These are phyloP conservation scores for Strigamia maritima DNA, from an alignment of 2,888 invertebrate genomes.

Conservation along the genomic window DNA sequence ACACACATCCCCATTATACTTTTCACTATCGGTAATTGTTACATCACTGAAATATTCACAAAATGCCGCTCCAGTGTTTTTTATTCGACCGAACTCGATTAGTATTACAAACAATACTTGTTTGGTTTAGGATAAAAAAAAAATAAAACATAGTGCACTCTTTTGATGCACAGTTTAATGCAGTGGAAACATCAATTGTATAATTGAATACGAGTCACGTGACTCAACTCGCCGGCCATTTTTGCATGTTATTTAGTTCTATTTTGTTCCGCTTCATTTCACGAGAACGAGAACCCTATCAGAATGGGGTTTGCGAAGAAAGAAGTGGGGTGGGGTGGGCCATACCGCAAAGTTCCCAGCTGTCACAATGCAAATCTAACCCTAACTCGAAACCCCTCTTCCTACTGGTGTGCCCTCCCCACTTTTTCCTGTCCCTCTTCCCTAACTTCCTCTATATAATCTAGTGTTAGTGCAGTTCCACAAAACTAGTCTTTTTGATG, in stretches of 20 bases:
- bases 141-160: background rate
- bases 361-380: slow-evolving; percentile 11
- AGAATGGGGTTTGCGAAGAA: slow-evolving; percentile 9
- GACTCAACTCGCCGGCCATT: slow-evolving; percentile 11
- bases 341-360: slow-evolving; percentile 1
- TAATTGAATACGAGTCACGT: slow-evolving; percentile 8
- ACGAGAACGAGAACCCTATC: background rate
- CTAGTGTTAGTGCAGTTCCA: background rate
- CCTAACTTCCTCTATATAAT: background rate
- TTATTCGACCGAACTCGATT: background rate
- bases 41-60: background rate
- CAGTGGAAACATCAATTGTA: slow-evolving; percentile 8
- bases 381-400: background rate
- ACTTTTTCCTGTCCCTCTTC: background rate
- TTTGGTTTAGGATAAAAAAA: background rate
- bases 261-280: slow-evolving; percentile 19
- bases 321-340: background rate
- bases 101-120: background rate
- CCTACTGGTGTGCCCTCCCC: background rate
- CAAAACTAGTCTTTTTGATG: background rate
- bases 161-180: background rate
- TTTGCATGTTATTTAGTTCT: slow-evolving; percentile 14
- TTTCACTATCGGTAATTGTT: background rate
- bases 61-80: background rate
- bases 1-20: background rate